Conservation (phyloP, 2,888 invertebrate species). For the Harmothoe impar region DNA sequence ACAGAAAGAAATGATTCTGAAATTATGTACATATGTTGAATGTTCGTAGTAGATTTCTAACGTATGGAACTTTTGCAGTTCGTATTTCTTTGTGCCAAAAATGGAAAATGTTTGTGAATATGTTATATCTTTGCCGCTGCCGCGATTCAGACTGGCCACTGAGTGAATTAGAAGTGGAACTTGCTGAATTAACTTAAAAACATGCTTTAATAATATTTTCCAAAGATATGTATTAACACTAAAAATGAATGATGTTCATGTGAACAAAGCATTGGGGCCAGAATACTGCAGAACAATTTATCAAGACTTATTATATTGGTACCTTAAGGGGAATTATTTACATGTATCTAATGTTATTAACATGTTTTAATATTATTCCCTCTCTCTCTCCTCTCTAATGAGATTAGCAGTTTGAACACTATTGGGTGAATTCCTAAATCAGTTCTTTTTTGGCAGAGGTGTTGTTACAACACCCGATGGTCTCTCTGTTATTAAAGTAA, state of each 20-base stretch:
- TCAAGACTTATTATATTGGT: not conserved
- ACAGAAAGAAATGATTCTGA: not conserved
- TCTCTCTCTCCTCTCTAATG: too few relatives aligned
- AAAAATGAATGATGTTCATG: not conserved
- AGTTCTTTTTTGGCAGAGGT: too few relatives aligned
- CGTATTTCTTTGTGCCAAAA: slow-evolving; percentile 56
- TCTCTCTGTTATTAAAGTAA: too few relatives aligned
- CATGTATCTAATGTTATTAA: slow-evolving; percentile 35
- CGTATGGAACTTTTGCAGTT: slow-evolving; percentile 38
- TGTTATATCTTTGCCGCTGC: not conserved
- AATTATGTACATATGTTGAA: not conserved
- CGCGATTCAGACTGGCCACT: not conserved
- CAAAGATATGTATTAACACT: slow-evolving; percentile 34
- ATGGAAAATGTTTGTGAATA: slow-evolving; percentile 11
- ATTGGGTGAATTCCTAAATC: too few relatives aligned
- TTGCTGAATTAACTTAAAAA: not conserved
- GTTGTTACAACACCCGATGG: too few relatives aligned
- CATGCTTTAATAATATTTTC: slow-evolving; percentile 31
- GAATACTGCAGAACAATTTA: slow-evolving; percentile 35
- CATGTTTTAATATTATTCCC: not conserved
- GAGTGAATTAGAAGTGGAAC: not conserved
- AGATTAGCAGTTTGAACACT: too few relatives aligned
- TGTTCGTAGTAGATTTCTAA: not conserved
- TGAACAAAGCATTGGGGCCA: slow-evolving; percentile 37
- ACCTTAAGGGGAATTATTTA: not conserved